Evolutionary conservation across 1,140 invertebrate genomes (phyloP).

Genomic region (Catajapyx aquilonaris): DNA sequence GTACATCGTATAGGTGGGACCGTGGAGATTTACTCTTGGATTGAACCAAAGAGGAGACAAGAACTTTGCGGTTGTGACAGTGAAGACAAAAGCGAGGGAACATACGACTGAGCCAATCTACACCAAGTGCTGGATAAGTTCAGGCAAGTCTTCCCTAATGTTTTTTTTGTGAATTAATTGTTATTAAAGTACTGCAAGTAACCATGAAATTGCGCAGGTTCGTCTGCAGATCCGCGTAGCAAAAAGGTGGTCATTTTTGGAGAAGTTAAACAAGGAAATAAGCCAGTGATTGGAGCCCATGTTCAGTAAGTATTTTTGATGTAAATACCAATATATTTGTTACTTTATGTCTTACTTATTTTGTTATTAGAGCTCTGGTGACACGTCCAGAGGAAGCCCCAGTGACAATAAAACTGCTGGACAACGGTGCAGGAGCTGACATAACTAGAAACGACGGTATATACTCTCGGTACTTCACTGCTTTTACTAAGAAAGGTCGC

Average conservation of each 20-base stretch:
- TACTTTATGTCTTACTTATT: neutral
- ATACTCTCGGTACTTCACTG: constrained; percentile 13
- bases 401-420: constrained; percentile 9
- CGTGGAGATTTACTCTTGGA: too few species aligned
- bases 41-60: too few species aligned
- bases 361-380: constrained; percentile 8
- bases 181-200: too few species aligned
- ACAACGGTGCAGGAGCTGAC: constrained; percentile 13
- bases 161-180: too few species aligned
- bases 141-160: too few species aligned
- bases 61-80: too few species aligned
- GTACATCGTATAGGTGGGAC: too few species aligned
- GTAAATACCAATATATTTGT: neutral
- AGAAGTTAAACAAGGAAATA: neutral
- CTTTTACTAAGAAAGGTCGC: constrained; percentile 9
- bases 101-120: too few species aligned
- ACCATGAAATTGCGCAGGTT: too few species aligned
- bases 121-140: too few species aligned
- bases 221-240: too few species aligned
- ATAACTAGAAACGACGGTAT: constrained; percentile 12
- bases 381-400: constrained; percentile 7
- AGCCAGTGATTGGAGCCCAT: neutral
- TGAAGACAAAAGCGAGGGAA: too few species aligned
- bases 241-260: neutral
- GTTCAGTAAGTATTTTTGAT: neutral